Evolutionary conservation across 2,113 vertebrate species (phyloP).

Genomic region (Ceyx melanurus): DNA sequence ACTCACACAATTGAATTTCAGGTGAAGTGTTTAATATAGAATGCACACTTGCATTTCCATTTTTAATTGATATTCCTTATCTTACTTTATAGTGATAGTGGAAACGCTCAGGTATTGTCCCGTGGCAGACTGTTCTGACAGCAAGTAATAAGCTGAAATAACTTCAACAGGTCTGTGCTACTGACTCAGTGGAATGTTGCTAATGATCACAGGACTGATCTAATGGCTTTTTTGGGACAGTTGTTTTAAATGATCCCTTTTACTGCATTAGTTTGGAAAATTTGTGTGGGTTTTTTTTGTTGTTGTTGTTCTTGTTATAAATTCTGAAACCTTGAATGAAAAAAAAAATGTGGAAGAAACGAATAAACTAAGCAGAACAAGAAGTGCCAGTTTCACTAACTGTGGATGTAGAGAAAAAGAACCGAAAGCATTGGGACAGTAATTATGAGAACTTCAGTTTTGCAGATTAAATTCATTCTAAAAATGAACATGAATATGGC

Average conservation of each 20-base stretch:
- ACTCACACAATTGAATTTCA: neutral
- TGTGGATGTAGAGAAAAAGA: conserved; percentile 2
- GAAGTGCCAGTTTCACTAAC: conserved; percentile 15
- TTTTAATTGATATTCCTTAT: neutral
- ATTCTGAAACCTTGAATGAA: neutral
- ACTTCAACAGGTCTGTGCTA: neutral
- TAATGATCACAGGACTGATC: neutral
- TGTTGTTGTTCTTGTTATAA: neutral
- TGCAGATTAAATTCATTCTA: conserved; percentile 41
- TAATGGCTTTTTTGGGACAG: neutral
- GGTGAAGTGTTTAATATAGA: neutral
- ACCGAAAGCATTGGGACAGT: conserved; percentile 30
- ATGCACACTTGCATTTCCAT: neutral
- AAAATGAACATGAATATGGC: conserved; percentile 50
- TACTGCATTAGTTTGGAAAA: neutral
- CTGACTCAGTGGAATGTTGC: neutral
- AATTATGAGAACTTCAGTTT: conserved; percentile 41
- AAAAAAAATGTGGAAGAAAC: neutral
- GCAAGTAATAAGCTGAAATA: neutral
- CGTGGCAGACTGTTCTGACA: neutral
- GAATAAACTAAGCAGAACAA: neutral
- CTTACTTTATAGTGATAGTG: neutral
- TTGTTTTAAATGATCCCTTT: neutral
- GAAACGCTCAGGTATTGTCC: neutral
- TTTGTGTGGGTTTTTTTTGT: neutral